phyloP scores from a whole-genome alignment of 2,797 vertebrate genomes.

The Parambassis ranga region DNA sequence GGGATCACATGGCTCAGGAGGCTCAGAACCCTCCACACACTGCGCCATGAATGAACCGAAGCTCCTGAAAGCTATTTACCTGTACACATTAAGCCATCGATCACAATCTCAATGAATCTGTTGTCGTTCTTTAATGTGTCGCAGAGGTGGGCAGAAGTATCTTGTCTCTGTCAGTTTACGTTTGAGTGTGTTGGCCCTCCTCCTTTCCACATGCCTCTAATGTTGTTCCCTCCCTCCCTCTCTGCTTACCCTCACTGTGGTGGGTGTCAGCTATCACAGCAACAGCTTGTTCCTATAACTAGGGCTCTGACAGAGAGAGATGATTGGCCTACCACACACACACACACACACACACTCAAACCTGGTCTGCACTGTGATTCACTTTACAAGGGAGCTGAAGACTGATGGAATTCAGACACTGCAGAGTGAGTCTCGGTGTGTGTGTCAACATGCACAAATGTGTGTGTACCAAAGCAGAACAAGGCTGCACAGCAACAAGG shows the following conservation, averaged over 20 bases:
- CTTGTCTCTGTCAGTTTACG: slow-evolving; percentile 20
- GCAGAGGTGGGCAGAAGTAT: slow-evolving; percentile 4
- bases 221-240: slow-evolving; percentile 16
- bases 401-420: slow-evolving; percentile 79
- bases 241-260: slow-evolving; percentile 51
- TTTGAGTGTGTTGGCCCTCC: slow-evolving; percentile 33
- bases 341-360: slow-evolving; percentile 35
- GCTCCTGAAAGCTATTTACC: slow-evolving; percentile 24
- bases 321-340: slow-evolving; percentile 68
- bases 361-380: slow-evolving; percentile 64
- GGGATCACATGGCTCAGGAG: slow-evolving; percentile 78
- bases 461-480: slow-evolving; percentile 40
- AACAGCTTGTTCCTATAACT: slow-evolving; percentile 87
- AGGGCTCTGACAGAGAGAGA: slow-evolving; percentile 79
- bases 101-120: slow-evolving; percentile 15
- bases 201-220: slow-evolving; percentile 14
- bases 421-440: slow-evolving; percentile 35
- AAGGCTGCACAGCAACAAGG: slow-evolving; percentile 32
- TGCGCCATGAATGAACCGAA: slow-evolving; percentile 46
- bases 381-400: slow-evolving; percentile 79
- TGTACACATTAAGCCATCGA: slow-evolving; percentile 9
- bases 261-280: slow-evolving; percentile 84
- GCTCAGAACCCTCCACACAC: slow-evolving; percentile 58
- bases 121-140: slow-evolving; percentile 36
- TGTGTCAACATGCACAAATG: slow-evolving; percentile 15